These are phyloP conservation scores for Drepanosiphum platanoidis DNA, from an alignment of 2,888 invertebrate species.

Conservation along the genomic window DNA sequence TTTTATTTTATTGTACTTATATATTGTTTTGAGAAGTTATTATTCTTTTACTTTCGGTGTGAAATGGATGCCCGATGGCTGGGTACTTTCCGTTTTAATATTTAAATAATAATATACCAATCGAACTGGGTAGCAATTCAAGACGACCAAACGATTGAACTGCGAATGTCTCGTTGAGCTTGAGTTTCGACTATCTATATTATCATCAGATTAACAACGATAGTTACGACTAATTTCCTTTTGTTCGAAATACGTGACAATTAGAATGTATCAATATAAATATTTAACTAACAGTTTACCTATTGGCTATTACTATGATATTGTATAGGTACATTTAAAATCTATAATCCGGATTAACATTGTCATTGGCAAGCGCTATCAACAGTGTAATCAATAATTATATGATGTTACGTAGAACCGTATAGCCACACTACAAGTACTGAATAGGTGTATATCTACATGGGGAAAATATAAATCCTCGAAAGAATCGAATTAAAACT, in stretches of 20 bases:
- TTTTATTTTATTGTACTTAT: too few relatives aligned
- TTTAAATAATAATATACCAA: too few relatives aligned
- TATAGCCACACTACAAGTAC: too few relatives aligned
- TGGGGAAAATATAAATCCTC: not conserved
- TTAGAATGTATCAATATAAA: too few relatives aligned
- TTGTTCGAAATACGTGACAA: not conserved
- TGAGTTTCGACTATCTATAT: not conserved
- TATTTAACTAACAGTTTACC: too few relatives aligned
- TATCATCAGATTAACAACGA: conserved; percentile 20
- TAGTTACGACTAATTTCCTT: not conserved
- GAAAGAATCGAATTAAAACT: not conserved
- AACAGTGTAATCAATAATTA: conserved; percentile 21
- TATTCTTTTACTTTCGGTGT: too few relatives aligned
- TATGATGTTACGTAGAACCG: not conserved
- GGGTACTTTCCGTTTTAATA: too few relatives aligned
- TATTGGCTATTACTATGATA: not conserved
- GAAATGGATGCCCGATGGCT: too few relatives aligned
- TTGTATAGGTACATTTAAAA: not conserved
- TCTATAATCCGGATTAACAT: conserved; percentile 31
- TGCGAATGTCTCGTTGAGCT: too few relatives aligned
- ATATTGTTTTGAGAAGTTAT: too few relatives aligned
- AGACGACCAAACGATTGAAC: too few relatives aligned
- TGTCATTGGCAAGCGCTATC: not conserved
- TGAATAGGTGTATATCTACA: not conserved
- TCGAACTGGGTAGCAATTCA: too few relatives aligned